Conservation (phyloP, 2,888 invertebrate genomes). For the Agrilus mali region DNA sequence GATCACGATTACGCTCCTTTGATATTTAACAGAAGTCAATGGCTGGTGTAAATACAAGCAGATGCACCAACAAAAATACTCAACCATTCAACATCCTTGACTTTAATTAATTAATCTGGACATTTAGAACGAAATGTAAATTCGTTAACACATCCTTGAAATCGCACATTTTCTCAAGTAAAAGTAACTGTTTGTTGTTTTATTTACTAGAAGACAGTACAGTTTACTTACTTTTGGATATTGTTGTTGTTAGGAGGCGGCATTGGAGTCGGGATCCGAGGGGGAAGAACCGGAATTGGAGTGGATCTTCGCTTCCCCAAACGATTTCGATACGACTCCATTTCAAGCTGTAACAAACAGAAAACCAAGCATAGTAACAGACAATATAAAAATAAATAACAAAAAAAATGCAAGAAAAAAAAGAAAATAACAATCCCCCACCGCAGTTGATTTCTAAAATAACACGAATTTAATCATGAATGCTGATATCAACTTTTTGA, state of each 20-base stretch:
- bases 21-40: too few relatives aligned
- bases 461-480: too few relatives aligned
- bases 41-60: too few relatives aligned
- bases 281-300: slow-evolving; percentile 41
- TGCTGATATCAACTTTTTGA: too few relatives aligned
- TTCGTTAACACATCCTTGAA: not conserved
- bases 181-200: slow-evolving; percentile 6
- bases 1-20: too few relatives aligned
- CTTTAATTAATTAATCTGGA: not conserved
- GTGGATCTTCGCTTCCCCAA: slow-evolving; percentile 24
- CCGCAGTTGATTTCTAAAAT: too few relatives aligned
- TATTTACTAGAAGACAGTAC: slow-evolving; percentile 7
- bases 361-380: not conserved
- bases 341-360: slow-evolving; percentile 2
- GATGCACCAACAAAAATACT: too few relatives aligned
- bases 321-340: slow-evolving; percentile 14
- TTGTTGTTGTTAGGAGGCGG: slow-evolving; percentile 37
- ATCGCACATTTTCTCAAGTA: not conserved
- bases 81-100: too few relatives aligned
- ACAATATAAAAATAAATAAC: not conserved
- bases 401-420: too few relatives aligned
- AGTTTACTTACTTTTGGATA: slow-evolving; percentile 30
- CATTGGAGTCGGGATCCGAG: slow-evolving; percentile 44
- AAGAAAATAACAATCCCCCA: too few relatives aligned
- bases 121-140: not conserved